phyloP scores from a whole-genome alignment of 2,113 vertebrate genomes.

The Varanus salvator region DNA sequence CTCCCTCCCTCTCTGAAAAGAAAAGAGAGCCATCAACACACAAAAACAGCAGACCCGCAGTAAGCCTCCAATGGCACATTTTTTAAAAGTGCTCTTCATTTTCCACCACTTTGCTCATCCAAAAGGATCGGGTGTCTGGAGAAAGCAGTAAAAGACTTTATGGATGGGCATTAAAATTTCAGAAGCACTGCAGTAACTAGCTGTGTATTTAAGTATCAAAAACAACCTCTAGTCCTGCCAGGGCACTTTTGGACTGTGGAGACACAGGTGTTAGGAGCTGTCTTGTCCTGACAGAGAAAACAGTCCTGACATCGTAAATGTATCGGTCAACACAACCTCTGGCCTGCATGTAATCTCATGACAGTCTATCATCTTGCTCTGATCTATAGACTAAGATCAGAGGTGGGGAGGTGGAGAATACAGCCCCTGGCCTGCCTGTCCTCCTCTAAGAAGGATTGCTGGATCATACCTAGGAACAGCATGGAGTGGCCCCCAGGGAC shows the following conservation, averaged over 20 bases:
- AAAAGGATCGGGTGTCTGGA: not conserved
- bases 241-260: not conserved
- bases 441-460: not conserved
- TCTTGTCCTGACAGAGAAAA: not conserved
- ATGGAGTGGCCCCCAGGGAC: too few relatives aligned
- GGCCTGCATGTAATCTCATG: not conserved
- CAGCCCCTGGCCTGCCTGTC: not conserved
- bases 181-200: not conserved
- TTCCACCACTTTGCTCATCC: not conserved
- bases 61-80: not conserved
- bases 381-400: not conserved
- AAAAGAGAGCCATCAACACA: not conserved
- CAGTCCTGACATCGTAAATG: not conserved
- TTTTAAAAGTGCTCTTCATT: not conserved
- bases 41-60: not conserved
- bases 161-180: conserved; percentile 15
- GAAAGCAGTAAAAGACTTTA: conserved; percentile 16
- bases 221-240: not conserved
- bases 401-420: not conserved
- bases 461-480: not conserved
- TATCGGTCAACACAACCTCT: too few relatives aligned
- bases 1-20: too few relatives aligned
- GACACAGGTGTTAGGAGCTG: not conserved
- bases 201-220: not conserved
- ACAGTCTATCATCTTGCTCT: not conserved